These are phyloP conservation scores for Smittia aterrima DNA, from an alignment of 2,888 invertebrate species.

Conservation along the genomic window DNA sequence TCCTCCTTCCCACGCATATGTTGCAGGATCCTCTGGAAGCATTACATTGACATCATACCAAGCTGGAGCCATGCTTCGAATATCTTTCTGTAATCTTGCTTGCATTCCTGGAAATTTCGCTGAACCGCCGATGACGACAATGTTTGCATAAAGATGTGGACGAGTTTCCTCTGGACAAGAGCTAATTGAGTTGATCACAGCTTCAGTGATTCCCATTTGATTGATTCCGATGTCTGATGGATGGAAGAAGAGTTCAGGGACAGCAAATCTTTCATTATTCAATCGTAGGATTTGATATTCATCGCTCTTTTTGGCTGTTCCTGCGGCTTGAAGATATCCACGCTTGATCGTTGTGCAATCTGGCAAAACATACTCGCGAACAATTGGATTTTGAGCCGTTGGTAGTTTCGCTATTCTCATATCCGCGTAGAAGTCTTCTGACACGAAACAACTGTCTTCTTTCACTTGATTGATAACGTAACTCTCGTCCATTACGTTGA, in stretches of 20 bases:
- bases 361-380: slow-evolving; percentile 90
- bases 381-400: slow-evolving; percentile 66
- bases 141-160: slow-evolving; percentile 76
- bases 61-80: slow-evolving; percentile 74
- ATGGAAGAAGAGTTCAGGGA: slow-evolving; percentile 92
- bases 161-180: slow-evolving; percentile 71
- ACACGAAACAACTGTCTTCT: slow-evolving; percentile 94
- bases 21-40: slow-evolving; percentile 67
- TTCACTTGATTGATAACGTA: slow-evolving; percentile 98
- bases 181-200: slow-evolving; percentile 74
- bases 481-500: slow-evolving; percentile 98
- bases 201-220: slow-evolving; percentile 89
- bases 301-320: slow-evolving; percentile 49
- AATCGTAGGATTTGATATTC: slow-evolving; percentile 78
- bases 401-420: slow-evolving; percentile 66
- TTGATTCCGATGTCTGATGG: slow-evolving; percentile 93
- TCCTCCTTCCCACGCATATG: slow-evolving; percentile 89
- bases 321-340: slow-evolving; percentile 59
- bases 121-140: slow-evolving; percentile 81
- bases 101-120: slow-evolving; percentile 79
- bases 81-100: slow-evolving; percentile 73
- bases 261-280: slow-evolving; percentile 90
- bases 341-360: slow-evolving; percentile 89
- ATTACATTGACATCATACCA: slow-evolving; percentile 74
- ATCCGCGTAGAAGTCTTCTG: slow-evolving; percentile 76